Percentiles rank a stretch among this genome's conserved stretches.
phyloP scores from a whole-genome alignment of 2,888 invertebrate species.

The Sarcophaga carnaria region DNA sequence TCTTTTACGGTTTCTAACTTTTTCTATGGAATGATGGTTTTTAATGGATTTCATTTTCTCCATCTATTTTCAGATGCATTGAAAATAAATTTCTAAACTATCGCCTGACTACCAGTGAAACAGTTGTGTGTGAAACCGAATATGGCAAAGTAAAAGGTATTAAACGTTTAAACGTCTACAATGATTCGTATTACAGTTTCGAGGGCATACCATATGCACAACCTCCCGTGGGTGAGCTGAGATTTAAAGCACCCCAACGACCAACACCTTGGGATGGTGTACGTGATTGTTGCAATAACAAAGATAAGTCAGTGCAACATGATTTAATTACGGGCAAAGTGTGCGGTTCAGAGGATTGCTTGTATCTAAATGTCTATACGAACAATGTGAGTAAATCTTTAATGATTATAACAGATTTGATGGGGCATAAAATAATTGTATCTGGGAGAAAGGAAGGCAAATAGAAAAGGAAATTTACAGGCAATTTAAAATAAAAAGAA shows the following conservation, averaged over 20 bases:
- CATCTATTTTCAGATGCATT: conserved; percentile 72
- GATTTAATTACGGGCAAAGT: conserved; percentile 77
- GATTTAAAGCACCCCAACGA: conserved; percentile 82
- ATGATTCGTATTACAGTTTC: conserved; percentile 78
- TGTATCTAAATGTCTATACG: conserved; percentile 83
- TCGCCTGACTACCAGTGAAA: conserved; percentile 77
- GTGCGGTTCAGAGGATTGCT: conserved; percentile 83
- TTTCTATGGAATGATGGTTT: too few species aligned
- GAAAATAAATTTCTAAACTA: conserved; percentile 78
- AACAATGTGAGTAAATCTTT: conserved; percentile 76
- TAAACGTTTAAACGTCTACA: conserved; percentile 77
- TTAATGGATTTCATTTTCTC: too few species aligned
- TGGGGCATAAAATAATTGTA: conserved; percentile 26
- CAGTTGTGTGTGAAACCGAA: conserved; percentile 77
- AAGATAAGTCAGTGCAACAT: conserved; percentile 78
- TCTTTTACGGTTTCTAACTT: conserved; percentile 5
- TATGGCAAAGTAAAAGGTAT: conserved; percentile 79
- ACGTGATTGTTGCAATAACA: conserved; percentile 79
- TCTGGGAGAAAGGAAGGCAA: not conserved
- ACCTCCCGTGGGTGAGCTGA: conserved; percentile 79
- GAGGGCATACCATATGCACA: conserved; percentile 81
- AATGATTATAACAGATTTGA: not conserved
- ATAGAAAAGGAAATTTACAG: not conserved
- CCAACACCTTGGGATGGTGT: conserved; percentile 81
- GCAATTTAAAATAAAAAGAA: not conserved